phyloP scores from a whole-genome alignment of 2,888 invertebrate genomes.

The Smittia aterrima region DNA sequence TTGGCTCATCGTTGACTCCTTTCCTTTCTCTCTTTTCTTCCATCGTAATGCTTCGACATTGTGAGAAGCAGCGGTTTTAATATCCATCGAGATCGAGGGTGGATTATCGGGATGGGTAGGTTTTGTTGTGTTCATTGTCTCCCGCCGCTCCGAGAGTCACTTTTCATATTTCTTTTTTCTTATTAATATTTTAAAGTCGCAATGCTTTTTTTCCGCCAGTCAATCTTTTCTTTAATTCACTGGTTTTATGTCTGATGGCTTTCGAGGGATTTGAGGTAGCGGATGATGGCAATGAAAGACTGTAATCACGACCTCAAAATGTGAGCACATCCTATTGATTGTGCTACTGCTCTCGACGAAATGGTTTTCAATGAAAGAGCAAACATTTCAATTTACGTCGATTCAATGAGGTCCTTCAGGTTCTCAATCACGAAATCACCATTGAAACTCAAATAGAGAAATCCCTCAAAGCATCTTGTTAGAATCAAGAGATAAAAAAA shows the following conservation, averaged over 20 bases:
- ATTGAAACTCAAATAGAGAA: background rate
- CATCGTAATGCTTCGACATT: background rate
- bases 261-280: background rate
- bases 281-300: background rate
- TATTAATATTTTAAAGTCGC: background rate
- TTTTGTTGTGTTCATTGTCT: constrained; percentile 25
- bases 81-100: constrained; percentile 18
- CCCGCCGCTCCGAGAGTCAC: background rate
- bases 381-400: background rate
- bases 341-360: background rate
- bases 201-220: background rate
- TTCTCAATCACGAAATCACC: background rate
- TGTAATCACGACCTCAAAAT: background rate
- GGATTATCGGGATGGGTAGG: constrained; percentile 19
- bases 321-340: background rate
- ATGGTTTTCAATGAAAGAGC: background rate
- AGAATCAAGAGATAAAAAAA: background rate
- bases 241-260: too few relatives aligned
- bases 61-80: constrained; percentile 20
- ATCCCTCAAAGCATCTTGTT: background rate
- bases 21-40: background rate
- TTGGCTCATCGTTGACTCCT: constrained; percentile 34
- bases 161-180: background rate
- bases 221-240: background rate
- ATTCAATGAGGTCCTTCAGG: background rate